These are phyloP conservation scores for Mormyrus lacerda DNA, from an alignment of 2,113 vertebrate species.

Conservation along the genomic window DNA sequence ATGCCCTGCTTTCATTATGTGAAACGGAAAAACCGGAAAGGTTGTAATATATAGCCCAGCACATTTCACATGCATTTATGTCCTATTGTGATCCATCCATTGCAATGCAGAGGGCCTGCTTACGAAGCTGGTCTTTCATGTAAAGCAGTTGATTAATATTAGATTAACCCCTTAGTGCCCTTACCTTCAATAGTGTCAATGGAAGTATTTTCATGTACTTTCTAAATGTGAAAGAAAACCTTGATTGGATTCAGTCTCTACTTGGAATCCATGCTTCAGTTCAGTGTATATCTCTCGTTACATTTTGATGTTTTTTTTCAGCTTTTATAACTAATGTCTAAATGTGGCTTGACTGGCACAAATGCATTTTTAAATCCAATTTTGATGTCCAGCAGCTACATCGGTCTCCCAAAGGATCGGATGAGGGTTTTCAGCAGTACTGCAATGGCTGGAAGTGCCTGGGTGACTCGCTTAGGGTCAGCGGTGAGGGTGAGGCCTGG, in stretches of 20 bases:
- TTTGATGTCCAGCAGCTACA: not conserved
- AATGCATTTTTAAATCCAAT: not conserved
- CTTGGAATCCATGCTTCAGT: constrained; percentile 11
- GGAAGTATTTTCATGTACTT: constrained; percentile 10
- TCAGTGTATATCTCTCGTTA: constrained; percentile 30
- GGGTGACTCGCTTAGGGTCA: not conserved
- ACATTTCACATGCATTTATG: not conserved
- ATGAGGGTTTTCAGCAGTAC: not conserved
- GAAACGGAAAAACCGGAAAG: not conserved
- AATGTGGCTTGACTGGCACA: not conserved
- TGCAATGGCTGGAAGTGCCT: not conserved
- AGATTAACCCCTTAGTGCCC: not conserved
- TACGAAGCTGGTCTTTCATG: not conserved
- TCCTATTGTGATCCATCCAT: not conserved
- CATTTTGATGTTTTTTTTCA: constrained; percentile 33
- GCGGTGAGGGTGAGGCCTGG: not conserved
- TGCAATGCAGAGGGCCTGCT: not conserved
- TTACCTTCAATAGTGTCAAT: constrained; percentile 20
- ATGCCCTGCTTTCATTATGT: not conserved
- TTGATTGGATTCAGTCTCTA: not conserved
- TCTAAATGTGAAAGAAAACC: not conserved
- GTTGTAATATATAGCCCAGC: not conserved
- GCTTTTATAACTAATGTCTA: constrained; percentile 39
- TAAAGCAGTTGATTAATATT: not conserved
- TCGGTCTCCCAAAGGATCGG: not conserved